Percentiles rank a stretch among this genome's conserved stretches.
Conservation (phyloP, 2,797 vertebrate genomes). For the Megaceryle alcyon region DNA sequence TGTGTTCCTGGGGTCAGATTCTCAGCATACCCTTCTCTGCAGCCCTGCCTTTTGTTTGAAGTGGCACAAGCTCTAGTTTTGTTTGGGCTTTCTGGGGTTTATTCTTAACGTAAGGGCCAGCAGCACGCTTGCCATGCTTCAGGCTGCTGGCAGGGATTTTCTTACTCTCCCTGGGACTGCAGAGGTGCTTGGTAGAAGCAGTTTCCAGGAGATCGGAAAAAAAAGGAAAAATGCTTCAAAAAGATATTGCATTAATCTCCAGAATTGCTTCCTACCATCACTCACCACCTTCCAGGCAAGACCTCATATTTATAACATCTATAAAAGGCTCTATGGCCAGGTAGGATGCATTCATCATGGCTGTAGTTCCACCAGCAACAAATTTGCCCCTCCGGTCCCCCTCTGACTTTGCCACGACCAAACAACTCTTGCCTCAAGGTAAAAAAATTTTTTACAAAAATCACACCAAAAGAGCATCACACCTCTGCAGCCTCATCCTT, state of each 20-base stretch:
- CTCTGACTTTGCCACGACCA: background rate
- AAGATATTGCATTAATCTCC: background rate
- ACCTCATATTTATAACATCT: background rate
- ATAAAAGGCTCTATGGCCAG: background rate
- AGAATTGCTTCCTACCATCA: background rate
- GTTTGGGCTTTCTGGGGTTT: background rate
- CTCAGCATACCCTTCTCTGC: constrained; percentile 10
- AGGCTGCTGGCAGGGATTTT: background rate
- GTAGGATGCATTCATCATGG: accelerated
- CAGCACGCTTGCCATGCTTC: background rate
- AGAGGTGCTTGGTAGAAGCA: background rate
- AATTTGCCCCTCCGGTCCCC: background rate
- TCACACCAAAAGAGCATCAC: background rate
- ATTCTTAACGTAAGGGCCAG: background rate
- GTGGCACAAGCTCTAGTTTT: background rate
- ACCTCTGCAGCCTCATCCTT: constrained; percentile 34
- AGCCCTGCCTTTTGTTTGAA: constrained; percentile 6
- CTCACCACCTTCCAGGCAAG: background rate
- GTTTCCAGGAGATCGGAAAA: background rate
- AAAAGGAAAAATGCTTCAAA: background rate
- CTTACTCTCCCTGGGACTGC: background rate
- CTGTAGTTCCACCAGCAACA: background rate
- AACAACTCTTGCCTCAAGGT: background rate
- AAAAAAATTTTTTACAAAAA: background rate
- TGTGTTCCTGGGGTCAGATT: constrained; percentile 45